A percentile compares a stretch with the other conserved stretches of the same genome.
Conservation (phyloP, 2,113 vertebrate species). For the Jacana jacana region DNA sequence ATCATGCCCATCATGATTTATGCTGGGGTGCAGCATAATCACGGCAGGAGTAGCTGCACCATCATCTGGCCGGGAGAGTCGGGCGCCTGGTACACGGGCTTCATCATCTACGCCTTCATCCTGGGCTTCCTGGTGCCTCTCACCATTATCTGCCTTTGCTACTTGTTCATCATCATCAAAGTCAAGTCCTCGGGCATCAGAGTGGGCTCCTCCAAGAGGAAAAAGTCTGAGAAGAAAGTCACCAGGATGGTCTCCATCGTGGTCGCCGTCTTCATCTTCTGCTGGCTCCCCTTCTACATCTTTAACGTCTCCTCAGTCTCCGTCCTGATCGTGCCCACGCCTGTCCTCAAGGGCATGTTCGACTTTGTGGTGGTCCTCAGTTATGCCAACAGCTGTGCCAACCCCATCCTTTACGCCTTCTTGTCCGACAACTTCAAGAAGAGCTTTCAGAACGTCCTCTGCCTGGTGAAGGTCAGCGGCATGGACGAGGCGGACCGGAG, state of each 20-base stretch:
- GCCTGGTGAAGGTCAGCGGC: constrained; percentile 88
- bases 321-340: constrained; percentile 83
- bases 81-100: constrained; percentile 87
- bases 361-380: constrained; percentile 95
- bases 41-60: constrained; percentile 86
- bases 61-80: constrained; percentile 95
- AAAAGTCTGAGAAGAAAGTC: constrained; percentile 93
- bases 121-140: constrained; percentile 93
- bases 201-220: constrained; percentile 92
- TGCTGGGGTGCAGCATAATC: constrained; percentile 82
- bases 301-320: constrained; percentile 94
- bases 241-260: constrained; percentile 98
- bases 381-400: constrained; percentile 96
- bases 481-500: constrained; percentile 91
- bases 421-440: constrained; percentile 99
- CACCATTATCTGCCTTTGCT: constrained; percentile 92
- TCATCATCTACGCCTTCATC: constrained; percentile 95
- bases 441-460: constrained; percentile 98
- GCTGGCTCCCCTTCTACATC: constrained; percentile 97
- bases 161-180: constrained; percentile 96
- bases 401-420: constrained; percentile 97
- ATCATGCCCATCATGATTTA: constrained; percentile 97
- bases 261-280: constrained; percentile 93
- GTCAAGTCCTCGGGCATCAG: constrained; percentile 95
- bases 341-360: constrained; percentile 92